These are phyloP conservation scores for Porites lobata DNA, from an alignment of 92 coral and sea anemone species.

Conservation along the genomic window DNA sequence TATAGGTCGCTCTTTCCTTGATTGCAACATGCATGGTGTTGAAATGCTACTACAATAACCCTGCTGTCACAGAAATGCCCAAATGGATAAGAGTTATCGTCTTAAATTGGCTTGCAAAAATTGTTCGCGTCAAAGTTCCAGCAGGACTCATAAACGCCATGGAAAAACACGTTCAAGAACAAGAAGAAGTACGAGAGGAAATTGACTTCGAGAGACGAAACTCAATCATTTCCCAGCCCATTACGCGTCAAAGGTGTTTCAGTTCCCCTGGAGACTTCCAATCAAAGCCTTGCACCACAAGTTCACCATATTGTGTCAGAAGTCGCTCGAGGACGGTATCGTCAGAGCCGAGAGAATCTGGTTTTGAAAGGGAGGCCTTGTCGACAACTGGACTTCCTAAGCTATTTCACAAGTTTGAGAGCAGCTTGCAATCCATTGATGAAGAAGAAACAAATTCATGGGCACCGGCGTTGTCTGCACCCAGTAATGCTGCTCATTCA, in stretches of 20 bases:
- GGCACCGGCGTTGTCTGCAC: not conserved
- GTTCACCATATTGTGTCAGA: not conserved
- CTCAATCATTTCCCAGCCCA: not conserved
- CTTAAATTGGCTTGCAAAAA: slow-evolving; percentile 76
- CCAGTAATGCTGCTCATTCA: slow-evolving; percentile 2
- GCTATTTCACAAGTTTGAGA: not conserved
- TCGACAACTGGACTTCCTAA: slow-evolving; percentile 24
- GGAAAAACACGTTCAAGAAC: slow-evolving; percentile 61
- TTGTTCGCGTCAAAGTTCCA: slow-evolving; percentile 71
- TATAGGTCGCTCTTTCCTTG: slow-evolving; percentile 80
- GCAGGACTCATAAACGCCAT: slow-evolving; percentile 62
- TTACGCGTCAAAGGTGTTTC: slow-evolving; percentile 1
- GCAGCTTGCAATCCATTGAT: slow-evolving; percentile 35
- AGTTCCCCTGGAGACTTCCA: slow-evolving; percentile 20
- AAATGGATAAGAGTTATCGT: slow-evolving; percentile 75
- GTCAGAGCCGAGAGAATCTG: slow-evolving; percentile 14
- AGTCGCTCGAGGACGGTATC: slow-evolving; percentile 28
- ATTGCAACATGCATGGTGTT: slow-evolving; percentile 89
- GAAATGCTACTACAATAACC: slow-evolving; percentile 84
- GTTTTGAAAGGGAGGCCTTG: slow-evolving; percentile 2
- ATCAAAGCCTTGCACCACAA: not conserved
- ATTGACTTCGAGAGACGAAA: slow-evolving; percentile 14
- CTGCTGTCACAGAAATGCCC: slow-evolving; percentile 80
- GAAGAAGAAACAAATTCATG: not conserved
- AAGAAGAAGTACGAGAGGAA: slow-evolving; percentile 43